Evolutionary conservation across 1,140 invertebrate genomes (phyloP), one percentile per base, ranked within the genome.

Genomic region (Ectropis grisescens): DNA sequence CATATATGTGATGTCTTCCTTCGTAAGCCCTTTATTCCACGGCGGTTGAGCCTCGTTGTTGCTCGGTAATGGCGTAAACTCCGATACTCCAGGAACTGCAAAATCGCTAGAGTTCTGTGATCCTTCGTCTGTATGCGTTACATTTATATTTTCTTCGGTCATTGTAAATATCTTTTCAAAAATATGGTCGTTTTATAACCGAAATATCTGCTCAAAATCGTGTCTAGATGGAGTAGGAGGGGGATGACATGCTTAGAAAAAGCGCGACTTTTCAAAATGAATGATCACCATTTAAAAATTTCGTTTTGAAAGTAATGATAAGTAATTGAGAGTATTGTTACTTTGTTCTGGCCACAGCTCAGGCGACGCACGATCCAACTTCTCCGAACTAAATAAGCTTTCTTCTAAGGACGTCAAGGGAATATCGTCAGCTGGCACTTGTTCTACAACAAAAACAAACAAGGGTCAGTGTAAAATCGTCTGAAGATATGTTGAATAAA

Each of bases 311-410:
- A 25, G 10, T 27, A 29, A 13, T n/a, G 37, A 38, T 30, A 34
- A 25, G 25, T 6, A 19, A 11, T 29, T 29, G 11, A n/a, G 5
- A 22, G n/a, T 13, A 19, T 9, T 16, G 87, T 89, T 86, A 96
- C 94, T 93, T 85, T 93, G 91, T 82, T 96, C 94, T 26, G 95
- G 95, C 95, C 95, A 98, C 57, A 97, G 71, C 60, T 97, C 93
- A 9, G 95, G 95, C 1, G 95, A 97, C 6, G 92, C 88, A 59
- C 95, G 84, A 76, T 96, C 94, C 41, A 98, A 81, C 61, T 93
- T 95, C 83, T 97, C 95, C 62, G 91, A 84, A 53, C 93, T 95
- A 41, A 93, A 83, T 25, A 94, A 82, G 67, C 85, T 90, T 60
- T 90, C 86, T 61, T 90, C 89, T 39, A 89, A 68, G 30, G 82